Percentiles rank a stretch among this genome's conserved stretches.
These are phyloP conservation scores for Odontocerum albicorne DNA, from an alignment of 2,888 invertebrate genomes.

Conservation along the genomic window DNA sequence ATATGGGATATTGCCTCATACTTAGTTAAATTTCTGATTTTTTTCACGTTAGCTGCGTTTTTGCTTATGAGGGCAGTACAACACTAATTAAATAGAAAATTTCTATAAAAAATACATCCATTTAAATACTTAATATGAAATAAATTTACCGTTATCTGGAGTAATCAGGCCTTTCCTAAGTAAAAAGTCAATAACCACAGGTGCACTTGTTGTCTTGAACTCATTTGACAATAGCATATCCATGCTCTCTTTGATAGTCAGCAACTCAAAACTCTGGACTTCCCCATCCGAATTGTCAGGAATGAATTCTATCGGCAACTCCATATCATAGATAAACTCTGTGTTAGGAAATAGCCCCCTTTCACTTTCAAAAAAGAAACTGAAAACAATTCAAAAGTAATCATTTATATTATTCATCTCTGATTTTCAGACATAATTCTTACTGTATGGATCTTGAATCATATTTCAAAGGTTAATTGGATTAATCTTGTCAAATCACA, in stretches of 20 bases:
- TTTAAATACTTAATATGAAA: constrained; percentile 3
- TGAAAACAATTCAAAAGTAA: constrained; percentile 43
- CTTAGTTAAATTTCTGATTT: too few species aligned
- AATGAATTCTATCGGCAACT: constrained; percentile 84
- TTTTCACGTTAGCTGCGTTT: too few species aligned
- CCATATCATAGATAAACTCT: constrained; percentile 91
- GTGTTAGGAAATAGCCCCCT: constrained; percentile 93
- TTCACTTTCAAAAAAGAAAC: constrained; percentile 90
- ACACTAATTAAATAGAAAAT: background rate
- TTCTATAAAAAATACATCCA: too few species aligned
- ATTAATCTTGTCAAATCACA: too few species aligned
- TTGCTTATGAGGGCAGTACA: too few species aligned
- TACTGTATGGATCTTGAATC: too few species aligned
- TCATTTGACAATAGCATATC: constrained; percentile 79
- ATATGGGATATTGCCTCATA: too few species aligned
- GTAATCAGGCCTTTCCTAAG: constrained; percentile 88
- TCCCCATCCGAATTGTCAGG: constrained; percentile 95
- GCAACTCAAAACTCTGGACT: constrained; percentile 86
- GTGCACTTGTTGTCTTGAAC: constrained; percentile 93
- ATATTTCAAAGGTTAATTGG: too few species aligned
- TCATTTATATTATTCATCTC: constrained; percentile 7
- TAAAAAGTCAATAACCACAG: constrained; percentile 89
- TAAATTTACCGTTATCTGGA: constrained; percentile 78
- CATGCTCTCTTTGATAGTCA: constrained; percentile 80
- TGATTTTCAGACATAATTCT: too few species aligned